Evolutionary conservation across 2,888 invertebrate species (phyloP).

Genomic region (Antheraea assamensis): DNA sequence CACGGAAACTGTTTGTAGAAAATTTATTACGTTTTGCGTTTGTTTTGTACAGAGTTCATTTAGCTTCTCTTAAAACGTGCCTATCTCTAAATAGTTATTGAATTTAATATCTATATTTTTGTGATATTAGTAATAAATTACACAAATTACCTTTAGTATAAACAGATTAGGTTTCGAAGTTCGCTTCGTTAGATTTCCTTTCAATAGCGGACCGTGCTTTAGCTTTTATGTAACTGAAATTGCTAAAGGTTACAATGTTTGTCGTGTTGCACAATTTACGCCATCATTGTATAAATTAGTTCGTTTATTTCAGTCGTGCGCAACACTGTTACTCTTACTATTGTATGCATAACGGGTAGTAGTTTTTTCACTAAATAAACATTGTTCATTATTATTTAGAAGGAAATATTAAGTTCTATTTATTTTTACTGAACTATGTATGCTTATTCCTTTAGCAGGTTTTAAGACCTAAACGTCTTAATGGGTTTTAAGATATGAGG

Average conservation of each 20-base stretch:
- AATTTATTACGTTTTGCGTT: slow-evolving; percentile 4
- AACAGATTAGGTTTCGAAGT: no score
- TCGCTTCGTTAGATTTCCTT: background rate
- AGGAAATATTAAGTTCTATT: background rate
- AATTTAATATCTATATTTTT: background rate
- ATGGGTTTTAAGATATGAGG: no score
- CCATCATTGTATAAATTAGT: background rate
- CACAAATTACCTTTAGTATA: background rate
- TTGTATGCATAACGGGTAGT: background rate
- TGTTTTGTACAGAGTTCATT: background rate
- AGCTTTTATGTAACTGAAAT: background rate
- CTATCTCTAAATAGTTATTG: background rate
- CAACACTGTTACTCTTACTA: background rate
- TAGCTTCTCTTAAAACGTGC: background rate
- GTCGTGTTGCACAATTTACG: background rate
- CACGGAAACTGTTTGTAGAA: slow-evolving; percentile 17
- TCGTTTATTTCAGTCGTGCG: background rate
- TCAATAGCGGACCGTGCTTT: background rate
- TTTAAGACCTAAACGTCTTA: no score
- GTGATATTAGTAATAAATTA: background rate
- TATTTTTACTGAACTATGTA: no score
- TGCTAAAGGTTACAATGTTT: background rate
- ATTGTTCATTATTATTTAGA: slow-evolving; percentile 1
- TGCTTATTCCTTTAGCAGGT: no score
- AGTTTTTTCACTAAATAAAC: background rate